Evolutionary conservation across 2,888 invertebrate genomes (phyloP), one percentile per base, ranked within the genome.

Genomic region (Polietes domitor): DNA sequence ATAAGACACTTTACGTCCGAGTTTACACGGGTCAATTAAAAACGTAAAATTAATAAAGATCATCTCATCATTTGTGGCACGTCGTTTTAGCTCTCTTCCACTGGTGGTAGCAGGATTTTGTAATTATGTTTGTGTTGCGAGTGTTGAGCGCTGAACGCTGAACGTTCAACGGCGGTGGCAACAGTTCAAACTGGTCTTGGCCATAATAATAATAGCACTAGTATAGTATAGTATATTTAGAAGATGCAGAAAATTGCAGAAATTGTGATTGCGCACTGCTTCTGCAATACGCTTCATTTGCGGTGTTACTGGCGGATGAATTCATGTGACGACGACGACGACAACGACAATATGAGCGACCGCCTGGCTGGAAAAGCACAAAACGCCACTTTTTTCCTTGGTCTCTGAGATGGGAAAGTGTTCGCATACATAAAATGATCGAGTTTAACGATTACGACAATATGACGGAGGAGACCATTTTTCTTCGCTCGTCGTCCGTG

Each of bases 391-490:
- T 83, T 82, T 24, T 1, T 53, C 32, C 15, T 37, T 37, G 9
- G 55, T 70, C 70, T 55, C 80, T 83, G 43, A 78, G 78, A 81
- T 81, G 83, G 84, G 84, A 84, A 84, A 84, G 84, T 84, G 81
- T 78, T 84, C 75, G 81, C 84, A 84, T 78, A 84, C 84, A 84
- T 81, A 81, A 84, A 81, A 81, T 81, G 84, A 84, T 84, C 84
- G 84, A 81, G 75, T 84, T 84, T 81, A 81, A 76, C 75, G 84
- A 81, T 84, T 84, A 81, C 84, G 84, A 72, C 80, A 84, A 84
- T 65, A 65, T 84, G 81, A 78, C 78, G 80, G 77, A 75, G 83
- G 80, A 80, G 80, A 83, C 77, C 77, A 75, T 83, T 80, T 32
- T 77, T 73, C 70, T 78, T 75, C 71, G 72, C 41, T 55, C 17